Evolutionary conservation across 1,140 invertebrate genomes (phyloP), one percentile per base, ranked within the genome.

Genomic region (Drosophila nebulosa): DNA sequence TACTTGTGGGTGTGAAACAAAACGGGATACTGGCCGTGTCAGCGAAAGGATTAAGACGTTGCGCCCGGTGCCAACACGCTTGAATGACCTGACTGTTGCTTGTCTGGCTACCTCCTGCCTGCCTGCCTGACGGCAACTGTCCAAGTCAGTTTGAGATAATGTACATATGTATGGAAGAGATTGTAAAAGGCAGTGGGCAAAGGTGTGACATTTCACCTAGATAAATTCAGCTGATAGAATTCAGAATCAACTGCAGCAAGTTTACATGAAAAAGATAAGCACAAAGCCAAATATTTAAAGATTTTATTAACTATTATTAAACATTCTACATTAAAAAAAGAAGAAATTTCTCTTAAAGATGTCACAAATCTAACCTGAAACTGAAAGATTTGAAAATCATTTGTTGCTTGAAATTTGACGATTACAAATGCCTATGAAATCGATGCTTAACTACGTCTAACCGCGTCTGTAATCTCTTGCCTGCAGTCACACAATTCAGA

Each of bases 31-130:
- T 57, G 26, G 24, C 32, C 61, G n/a, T 77, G 62, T 62, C 74
- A 61, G 70, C 53, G 27, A 74, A 69, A 55, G 80, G 81, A 80
- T 86, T 86, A 85, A 80, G 80, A 86, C 64, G 77, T 72, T 74
- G 73, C 71, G 73, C 27, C 39, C 27, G 50, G 39, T 64, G 57
- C 51, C 35, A 50, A 26, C 56, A 53, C 42, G 42, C 64, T 52
- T 42, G 57, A 51, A 26, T 39, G 14, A 56, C 62, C 53, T 21
- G 9, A 21, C 21, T 56, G 27, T n/a, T 27, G 26, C 26, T n/a
- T 27, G 51, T 9, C 2, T 32, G 27, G 6, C 27, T 30, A 6
- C 27, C 10, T 6, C 10, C 27, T 30, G 27, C 46, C 9, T 21
- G 9, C 5, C 46, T 9, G 46, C 10, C 10, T 51, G 46, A 51